These are phyloP conservation scores for Thamnaconus septentrionalis DNA, from an alignment of 2,113 vertebrate species.

Conservation along the genomic window DNA sequence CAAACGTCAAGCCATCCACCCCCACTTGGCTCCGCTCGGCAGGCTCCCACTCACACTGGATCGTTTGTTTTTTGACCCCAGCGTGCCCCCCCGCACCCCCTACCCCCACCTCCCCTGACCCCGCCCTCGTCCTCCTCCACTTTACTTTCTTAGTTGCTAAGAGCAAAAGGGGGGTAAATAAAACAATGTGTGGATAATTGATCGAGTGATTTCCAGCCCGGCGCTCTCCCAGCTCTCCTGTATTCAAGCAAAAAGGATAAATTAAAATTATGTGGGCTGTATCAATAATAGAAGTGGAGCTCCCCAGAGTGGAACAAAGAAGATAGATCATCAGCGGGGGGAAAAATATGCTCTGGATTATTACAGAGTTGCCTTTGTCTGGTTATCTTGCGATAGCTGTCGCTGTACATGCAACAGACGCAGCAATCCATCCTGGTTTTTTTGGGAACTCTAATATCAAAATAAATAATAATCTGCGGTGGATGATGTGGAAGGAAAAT, in stretches of 20 bases:
- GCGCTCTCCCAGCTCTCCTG: slow-evolving; percentile 60
- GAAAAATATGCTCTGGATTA: slow-evolving; percentile 21
- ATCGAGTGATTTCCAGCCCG: slow-evolving; percentile 68
- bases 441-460: slow-evolving; percentile 6
- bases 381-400: slow-evolving; percentile 53
- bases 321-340: slow-evolving; percentile 54
- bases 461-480: slow-evolving; percentile 4
- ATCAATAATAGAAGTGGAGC: slow-evolving; percentile 68
- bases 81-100: background rate
- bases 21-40: slow-evolving; percentile 18
- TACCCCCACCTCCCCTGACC: slow-evolving; percentile 5
- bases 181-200: slow-evolving; percentile 79
- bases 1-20: slow-evolving; percentile 45
- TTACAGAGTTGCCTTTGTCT: slow-evolving; percentile 49
- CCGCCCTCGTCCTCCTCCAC: slow-evolving; percentile 54
- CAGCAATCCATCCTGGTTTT: slow-evolving; percentile 15
- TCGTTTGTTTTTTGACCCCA: slow-evolving; percentile 61
- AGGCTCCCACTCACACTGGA: slow-evolving; percentile 51
- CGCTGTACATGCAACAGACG: slow-evolving; percentile 41
- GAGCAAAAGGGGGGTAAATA: slow-evolving; percentile 71
- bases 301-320: slow-evolving; percentile 31
- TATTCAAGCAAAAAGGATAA: slow-evolving; percentile 71
- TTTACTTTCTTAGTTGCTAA: slow-evolving; percentile 63
- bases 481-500: background rate
- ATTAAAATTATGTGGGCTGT: slow-evolving; percentile 72